Base-by-base conservation (phyloP, 2,797 vertebrate species). In the Spondyliosoma cantharus region DNA sequence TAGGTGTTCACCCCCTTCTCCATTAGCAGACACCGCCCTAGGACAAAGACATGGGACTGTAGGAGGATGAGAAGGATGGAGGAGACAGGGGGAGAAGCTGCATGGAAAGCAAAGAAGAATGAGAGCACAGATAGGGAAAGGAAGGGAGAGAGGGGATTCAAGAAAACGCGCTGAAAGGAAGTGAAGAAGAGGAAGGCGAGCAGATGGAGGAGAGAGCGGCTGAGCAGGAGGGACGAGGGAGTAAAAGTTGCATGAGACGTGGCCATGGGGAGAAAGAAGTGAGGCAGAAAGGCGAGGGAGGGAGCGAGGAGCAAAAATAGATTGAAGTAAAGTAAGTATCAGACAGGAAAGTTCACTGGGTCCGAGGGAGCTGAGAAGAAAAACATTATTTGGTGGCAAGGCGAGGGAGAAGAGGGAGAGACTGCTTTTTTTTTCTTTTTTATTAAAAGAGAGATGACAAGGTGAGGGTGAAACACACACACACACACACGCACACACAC, bases 241-340 rank as follows among this genome's bases (percentile, higher is more conserved):
- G 88, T 94, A 92, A 93, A 93, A 94, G 90, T 93, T 94, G 89
- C 88, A 93, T 93, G 93, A 94, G 88, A 90, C 88, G 83, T 84
- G 86, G 84, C 91, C 86, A 90, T 74, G 86, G 86, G 87, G 85
- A 88, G 87, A 91, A 89, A 76, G 86, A 91, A 90, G 76, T 87
- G 88, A 92, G 80, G 90, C 90, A 92, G 92, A 92, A 90, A 87
- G 72, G 82, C 74, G 80, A 71, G 82, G 79, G 88, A 64, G 75
- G 59, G 74, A 78, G 78, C 7, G 1, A 56, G 73, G 56, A 73
- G 80, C 81, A 88, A 62, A 91, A 92, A 92, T 90, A 92, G 90
- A 93, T 88, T 84, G 84, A 91, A 91, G 87, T 81, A 87, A 86
- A 91, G 87, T 81, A 87, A 86, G 83, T 80, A 86, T 85, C 78